Base-by-base conservation (phyloP, 2,113 vertebrate species). In the Strix uralensis region DNA sequence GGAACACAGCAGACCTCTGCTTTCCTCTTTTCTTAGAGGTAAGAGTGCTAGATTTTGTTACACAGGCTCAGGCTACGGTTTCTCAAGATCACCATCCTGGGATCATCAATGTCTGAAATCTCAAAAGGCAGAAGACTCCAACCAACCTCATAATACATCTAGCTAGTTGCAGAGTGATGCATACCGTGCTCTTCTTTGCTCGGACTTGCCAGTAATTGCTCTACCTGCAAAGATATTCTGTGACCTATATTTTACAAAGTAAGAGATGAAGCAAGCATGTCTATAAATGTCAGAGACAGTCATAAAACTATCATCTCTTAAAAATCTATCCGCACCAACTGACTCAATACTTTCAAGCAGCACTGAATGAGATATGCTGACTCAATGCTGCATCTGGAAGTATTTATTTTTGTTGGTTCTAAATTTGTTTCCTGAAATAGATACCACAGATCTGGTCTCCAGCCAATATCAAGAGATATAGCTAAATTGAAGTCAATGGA, bases 301-400 rank as follows among this genome's bases (percentile, higher is more conserved):
- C 94, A 92, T 75, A 94, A 94, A 92, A 96, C 90, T 94, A 92
- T 88, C 74, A 88, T 57, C 66, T 96, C 84, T 93, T 94, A 81
- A 97, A 98, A 97, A 96, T 96, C 86, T 97, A 95, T 97, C 92
- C 96, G 96, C 81, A 96, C 52, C 49, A 63, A 94, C 81, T 91
- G 91, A 92, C 62, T 96, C 88, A 92, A 82, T 94, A 88, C 46
- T 75, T 87, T 47, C 62, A 80, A 89, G 84, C 67, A 82, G 71
- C 55, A 18, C 72, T 95, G 97, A 98, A 98, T 95, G 92, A 21
- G 70, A 94, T 94, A 87, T 75, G 96, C 97, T 98, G 98, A 98
- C 96, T 98, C 97, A 78, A 69, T 97, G 95, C 96, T 92, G 91
- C 97, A 97, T 97, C 98, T 97, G 96, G 95, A 95, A 96, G 93